Evolutionary conservation across 2,113 vertebrate species (phyloP), one percentile per base, ranked within the genome.

Genomic region (Bubalus kerabau): DNA sequence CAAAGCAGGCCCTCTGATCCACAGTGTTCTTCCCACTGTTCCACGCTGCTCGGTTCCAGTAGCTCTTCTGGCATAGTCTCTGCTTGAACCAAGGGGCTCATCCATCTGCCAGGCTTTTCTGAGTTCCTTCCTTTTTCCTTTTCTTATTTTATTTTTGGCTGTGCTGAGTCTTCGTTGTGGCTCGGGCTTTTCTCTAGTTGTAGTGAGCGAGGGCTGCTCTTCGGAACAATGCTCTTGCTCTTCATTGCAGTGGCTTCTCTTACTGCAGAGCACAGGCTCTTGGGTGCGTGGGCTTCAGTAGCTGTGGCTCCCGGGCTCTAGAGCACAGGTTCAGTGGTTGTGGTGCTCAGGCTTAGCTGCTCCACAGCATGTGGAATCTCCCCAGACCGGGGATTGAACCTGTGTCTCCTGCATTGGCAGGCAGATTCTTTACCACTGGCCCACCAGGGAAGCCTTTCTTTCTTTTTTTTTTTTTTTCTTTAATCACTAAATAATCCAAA

Each of bases 281-380:
- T 0, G 0, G 67, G 36, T 1, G 0, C 5, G 0, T 1, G 36
- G 10, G 21, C 67, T 40, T 23, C 36, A 1, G 19, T 6, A 3
- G 36, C 67, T 24, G 36, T 3, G n/a, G n/a, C 10, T 12, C n/a
- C n/a, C 6, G 1, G 17, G 5, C n/a, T 40, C n/a, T 23, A 3
- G 67, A 24, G 36, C 67, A 6, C n/a, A 40, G 67, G 67, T 13
- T 3, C 19, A 13, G 67, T 6, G n/a, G 19, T 3, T 71, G 10
- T 0, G n/a, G 67, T 13, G 67, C 19, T 74, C 67, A 6, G 21
- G 19, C 67, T 24, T 74, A 6, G 36, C n/a, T 3, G 0, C 36
- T 6, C 36, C 67, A 23, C 21, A 40, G 19, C 36, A 74, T 3
- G 67, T 13, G n/a, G n/a, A 23, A 23, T 21, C n/a, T 74, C 23